Evolutionary conservation across 2,888 invertebrate genomes (phyloP).

Genomic region (Molanna angustata): DNA sequence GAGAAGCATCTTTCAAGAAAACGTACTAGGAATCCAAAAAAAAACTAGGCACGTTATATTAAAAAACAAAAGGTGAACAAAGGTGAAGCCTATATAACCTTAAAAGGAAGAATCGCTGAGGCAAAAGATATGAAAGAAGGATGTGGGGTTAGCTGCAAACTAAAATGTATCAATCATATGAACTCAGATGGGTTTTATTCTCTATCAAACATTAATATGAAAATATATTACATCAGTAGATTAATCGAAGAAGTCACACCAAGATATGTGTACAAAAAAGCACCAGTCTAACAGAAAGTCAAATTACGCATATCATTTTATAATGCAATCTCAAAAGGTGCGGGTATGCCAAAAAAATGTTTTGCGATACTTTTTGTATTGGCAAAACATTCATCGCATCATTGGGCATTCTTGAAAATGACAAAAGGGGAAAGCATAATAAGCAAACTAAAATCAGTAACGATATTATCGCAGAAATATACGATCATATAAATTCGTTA

Average conservation of each 20-base stretch:
- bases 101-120: not conserved
- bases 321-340: not conserved
- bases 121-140: not conserved
- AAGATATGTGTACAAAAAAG: not conserved
- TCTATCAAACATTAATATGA: not conserved
- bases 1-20: no score
- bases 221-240: not conserved
- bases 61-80: not conserved
- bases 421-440: not conserved
- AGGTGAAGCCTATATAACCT: not conserved
- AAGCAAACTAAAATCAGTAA: not conserved
- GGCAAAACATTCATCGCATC: not conserved
- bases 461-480: not conserved
- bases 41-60: not conserved
- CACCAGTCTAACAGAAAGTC: not conserved
- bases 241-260: not conserved
- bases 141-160: not conserved
- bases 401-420: not conserved
- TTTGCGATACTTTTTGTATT: not conserved
- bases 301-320: not conserved
- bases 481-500: not conserved
- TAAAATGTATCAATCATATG: not conserved
- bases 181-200: not conserved
- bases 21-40: not conserved
- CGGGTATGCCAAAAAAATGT: not conserved